These are phyloP conservation scores for Lithophane ornitopus DNA, from an alignment of 2,888 invertebrate genomes.

Conservation along the genomic window DNA sequence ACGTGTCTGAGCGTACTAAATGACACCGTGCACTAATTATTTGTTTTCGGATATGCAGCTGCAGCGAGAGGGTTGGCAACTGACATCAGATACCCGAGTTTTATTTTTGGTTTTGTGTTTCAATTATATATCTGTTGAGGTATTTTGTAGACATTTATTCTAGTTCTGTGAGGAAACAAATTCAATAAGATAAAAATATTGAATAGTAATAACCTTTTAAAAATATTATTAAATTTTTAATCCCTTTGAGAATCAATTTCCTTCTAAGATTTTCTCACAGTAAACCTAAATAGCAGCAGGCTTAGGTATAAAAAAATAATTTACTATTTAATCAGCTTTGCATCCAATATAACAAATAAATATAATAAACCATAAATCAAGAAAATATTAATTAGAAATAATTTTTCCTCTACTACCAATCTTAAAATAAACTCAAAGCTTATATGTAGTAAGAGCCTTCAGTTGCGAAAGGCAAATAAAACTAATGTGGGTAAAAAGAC, in stretches of 20 bases:
- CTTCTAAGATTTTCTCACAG: neutral
- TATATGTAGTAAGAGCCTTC: constrained; percentile 16
- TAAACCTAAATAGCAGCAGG: neutral
- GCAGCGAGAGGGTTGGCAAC: constrained; percentile 46
- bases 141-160: neutral
- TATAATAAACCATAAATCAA: neutral
- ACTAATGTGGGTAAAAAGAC: constrained; percentile 33
- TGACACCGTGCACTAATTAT: constrained; percentile 42
- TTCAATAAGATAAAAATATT: too few species aligned
- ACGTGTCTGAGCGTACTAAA: neutral
- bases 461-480: constrained; percentile 36
- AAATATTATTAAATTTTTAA: neutral
- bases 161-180: too few species aligned
- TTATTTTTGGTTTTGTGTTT: constrained; percentile 25
- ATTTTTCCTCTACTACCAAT: neutral
- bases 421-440: constrained; percentile 38
- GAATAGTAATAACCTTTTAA: too few species aligned
- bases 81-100: constrained; percentile 19
- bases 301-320: neutral
- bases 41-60: constrained; percentile 34
- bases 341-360: neutral
- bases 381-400: neutral
- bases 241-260: neutral
- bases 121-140: neutral
- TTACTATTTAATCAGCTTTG: neutral